These are phyloP conservation scores for Aegotheles bennettii DNA, from an alignment of 2,113 vertebrate species.

Conservation along the genomic window DNA sequence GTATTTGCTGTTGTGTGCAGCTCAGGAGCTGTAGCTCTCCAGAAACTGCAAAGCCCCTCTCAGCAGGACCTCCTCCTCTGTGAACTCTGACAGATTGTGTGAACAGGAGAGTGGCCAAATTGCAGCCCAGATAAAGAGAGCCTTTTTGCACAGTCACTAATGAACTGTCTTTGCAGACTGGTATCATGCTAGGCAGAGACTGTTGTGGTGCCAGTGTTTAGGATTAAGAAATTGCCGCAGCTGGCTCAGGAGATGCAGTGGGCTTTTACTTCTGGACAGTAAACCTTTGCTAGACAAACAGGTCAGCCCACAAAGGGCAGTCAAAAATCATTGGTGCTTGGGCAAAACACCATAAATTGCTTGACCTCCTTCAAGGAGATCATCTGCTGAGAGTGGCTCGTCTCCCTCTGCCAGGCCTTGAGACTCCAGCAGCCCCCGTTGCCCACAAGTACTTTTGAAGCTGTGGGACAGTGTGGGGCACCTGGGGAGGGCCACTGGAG, in stretches of 20 bases:
- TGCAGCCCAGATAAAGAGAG: neutral
- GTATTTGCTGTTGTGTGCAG: neutral
- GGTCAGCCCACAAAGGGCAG: neutral
- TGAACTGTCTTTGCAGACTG: neutral
- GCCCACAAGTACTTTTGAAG: accelerated
- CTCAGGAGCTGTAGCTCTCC: neutral
- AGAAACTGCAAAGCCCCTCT: neutral
- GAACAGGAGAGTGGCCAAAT: neutral
- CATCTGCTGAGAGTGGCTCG: neutral
- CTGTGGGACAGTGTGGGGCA: neutral
- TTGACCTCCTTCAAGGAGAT: neutral
- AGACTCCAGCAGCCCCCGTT: accelerated
- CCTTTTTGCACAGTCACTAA: neutral
- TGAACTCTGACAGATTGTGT: neutral
- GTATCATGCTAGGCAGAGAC: neutral
- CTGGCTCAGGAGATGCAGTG: neutral
- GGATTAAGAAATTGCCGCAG: neutral
- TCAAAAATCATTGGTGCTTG: neutral
- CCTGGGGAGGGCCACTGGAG: too few relatives aligned
- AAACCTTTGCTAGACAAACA: neutral
- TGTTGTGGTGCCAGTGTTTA: neutral
- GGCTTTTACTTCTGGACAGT: neutral
- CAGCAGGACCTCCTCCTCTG: neutral
- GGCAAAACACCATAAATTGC: neutral
- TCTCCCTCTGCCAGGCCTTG: neutral